Conservation (phyloP, 2,888 invertebrate species). For the Sesamia inferens region DNA sequence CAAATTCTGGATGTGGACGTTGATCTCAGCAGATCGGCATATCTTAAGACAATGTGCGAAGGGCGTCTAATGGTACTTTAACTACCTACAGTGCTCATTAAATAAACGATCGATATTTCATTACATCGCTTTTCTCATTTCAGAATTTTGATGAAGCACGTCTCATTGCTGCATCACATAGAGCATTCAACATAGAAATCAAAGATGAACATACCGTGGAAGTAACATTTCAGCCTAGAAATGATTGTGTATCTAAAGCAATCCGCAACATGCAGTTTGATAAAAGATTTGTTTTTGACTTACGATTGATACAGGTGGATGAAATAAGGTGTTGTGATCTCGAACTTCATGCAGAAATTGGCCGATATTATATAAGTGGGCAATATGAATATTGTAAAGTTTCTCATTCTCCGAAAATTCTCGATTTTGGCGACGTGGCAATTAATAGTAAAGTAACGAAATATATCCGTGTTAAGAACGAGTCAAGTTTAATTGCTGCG, state of each 20-base stretch:
- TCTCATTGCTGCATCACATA: slow-evolving; percentile 84
- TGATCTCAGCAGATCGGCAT: slow-evolving; percentile 77
- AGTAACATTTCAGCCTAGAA: slow-evolving; percentile 80
- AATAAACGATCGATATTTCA: neutral
- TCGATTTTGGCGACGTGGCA: slow-evolving; percentile 84
- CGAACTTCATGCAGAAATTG: slow-evolving; percentile 84
- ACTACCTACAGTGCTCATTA: neutral
- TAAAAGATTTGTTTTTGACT: slow-evolving; percentile 82
- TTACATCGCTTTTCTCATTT: slow-evolving; percentile 41
- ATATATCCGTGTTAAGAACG: slow-evolving; percentile 83
- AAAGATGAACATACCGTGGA: slow-evolving; percentile 71
- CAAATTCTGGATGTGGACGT: slow-evolving; percentile 77
- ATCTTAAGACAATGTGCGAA: slow-evolving; percentile 80
- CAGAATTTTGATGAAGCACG: slow-evolving; percentile 85
- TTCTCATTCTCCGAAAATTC: slow-evolving; percentile 82
- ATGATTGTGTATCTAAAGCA: slow-evolving; percentile 82
- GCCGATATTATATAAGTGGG: slow-evolving; percentile 90
- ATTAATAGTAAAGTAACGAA: slow-evolving; percentile 78
- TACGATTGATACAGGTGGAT: slow-evolving; percentile 81
- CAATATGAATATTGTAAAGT: slow-evolving; percentile 87
- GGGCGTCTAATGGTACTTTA: slow-evolving; percentile 79
- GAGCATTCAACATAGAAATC: slow-evolving; percentile 77
- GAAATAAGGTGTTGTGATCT: slow-evolving; percentile 79
- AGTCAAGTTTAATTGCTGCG: slow-evolving; percentile 79
- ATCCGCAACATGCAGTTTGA: slow-evolving; percentile 72